Conservation (phyloP, 2,797 vertebrate species). For the Knipowitschia caucasica region DNA sequence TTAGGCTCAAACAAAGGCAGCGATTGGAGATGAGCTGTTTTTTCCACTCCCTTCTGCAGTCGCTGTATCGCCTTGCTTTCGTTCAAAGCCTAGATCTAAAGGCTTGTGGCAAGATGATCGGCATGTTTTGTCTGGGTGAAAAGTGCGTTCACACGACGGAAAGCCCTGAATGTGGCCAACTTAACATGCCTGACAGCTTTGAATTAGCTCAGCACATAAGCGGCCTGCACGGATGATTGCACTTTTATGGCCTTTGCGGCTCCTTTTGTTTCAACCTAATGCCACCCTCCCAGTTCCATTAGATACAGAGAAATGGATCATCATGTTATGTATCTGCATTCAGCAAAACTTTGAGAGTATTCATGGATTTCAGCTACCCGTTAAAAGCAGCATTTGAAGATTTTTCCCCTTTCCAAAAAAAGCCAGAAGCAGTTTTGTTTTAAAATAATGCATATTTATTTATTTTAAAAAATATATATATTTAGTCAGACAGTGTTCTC, state of each 20-base stretch:
- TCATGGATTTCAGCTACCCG: no score
- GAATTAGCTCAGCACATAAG: constrained; percentile 40
- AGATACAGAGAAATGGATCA: constrained; percentile 7
- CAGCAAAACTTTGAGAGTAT: constrained; percentile 10
- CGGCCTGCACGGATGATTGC: constrained; percentile 46
- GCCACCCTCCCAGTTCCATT: constrained; percentile 49
- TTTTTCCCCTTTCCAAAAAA: no score
- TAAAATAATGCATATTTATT: no score
- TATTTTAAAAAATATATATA: no score
- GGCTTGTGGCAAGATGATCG: constrained; percentile 38
- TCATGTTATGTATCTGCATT: background rate
- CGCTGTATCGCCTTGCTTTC: constrained; percentile 37
- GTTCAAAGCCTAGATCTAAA: constrained; percentile 28
- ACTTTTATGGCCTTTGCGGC: constrained; percentile 46
- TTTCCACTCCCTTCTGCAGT: constrained; percentile 45
- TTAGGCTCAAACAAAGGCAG: constrained; percentile 36
- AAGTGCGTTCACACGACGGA: constrained; percentile 30
- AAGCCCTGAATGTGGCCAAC: constrained; percentile 24
- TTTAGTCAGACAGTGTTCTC: no score
- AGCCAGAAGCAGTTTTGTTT: no score
- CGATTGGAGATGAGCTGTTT: constrained; percentile 45
- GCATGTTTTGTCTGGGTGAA: constrained; percentile 40
- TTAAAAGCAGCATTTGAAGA: no score
- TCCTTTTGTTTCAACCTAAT: constrained; percentile 53
- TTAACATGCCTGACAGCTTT: constrained; percentile 40